These are phyloP conservation scores for Agrochola lychnidis DNA, from an alignment of 2,888 invertebrate species.

Conservation along the genomic window DNA sequence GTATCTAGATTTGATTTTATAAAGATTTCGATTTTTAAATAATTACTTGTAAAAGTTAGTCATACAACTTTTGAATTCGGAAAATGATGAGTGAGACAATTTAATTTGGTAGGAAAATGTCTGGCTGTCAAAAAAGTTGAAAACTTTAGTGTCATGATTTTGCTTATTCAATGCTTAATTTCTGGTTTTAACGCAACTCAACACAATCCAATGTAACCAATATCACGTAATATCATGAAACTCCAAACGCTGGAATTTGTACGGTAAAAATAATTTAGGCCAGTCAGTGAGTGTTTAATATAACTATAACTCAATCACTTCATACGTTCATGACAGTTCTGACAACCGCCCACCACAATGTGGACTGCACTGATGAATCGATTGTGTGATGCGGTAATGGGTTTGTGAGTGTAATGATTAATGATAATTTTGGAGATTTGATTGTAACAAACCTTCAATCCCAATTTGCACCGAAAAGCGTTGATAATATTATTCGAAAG, in stretches of 20 bases:
- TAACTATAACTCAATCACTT: constrained; percentile 18
- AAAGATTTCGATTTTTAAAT: neutral
- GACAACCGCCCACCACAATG: constrained; percentile 11
- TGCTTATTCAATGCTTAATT: neutral
- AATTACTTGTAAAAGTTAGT: neutral
- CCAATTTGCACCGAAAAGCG: neutral
- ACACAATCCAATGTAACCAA: neutral
- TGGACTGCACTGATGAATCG: constrained; percentile 6
- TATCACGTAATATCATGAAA: no score
- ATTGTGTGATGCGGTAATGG: neutral
- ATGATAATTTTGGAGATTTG: neutral
- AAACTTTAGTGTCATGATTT: neutral
- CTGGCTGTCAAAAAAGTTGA: no score
- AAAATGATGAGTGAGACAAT: neutral
- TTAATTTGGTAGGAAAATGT: neutral
- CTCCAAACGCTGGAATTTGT: neutral
- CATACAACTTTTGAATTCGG: neutral
- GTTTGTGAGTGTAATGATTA: constrained; percentile 5
- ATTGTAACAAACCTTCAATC: neutral
- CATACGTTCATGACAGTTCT: neutral
- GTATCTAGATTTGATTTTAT: no score
- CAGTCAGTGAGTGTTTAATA: neutral
- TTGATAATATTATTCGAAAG: neutral
- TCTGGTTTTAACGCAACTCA: neutral
- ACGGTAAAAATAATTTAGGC: neutral